Evolutionary conservation across 2,113 vertebrate genomes (phyloP).

Genomic region (Bambusicola thoracicus): DNA sequence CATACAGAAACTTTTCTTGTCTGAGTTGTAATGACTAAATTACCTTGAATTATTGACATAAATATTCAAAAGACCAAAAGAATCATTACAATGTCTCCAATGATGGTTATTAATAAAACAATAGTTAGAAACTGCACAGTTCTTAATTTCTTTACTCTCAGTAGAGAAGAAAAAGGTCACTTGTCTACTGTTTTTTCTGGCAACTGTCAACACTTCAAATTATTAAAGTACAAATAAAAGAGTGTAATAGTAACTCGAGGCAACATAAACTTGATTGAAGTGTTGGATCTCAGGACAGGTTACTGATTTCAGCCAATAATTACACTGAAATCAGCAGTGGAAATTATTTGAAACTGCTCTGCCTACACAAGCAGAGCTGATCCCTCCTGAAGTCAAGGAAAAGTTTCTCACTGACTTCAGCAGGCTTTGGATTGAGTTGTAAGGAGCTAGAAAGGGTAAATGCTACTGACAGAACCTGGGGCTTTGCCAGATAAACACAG

Average conservation of each 20-base stretch:
- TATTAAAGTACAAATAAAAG: conserved; percentile 3
- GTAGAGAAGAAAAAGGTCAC: conserved; percentile 45
- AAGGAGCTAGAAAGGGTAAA: not conserved
- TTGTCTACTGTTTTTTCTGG: conserved; percentile 57
- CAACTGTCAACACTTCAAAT: conserved; percentile 61
- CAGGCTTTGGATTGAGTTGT: conserved; percentile 44
- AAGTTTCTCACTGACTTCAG: conserved; percentile 59
- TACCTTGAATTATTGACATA: conserved; percentile 43
- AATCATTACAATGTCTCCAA: conserved; percentile 20
- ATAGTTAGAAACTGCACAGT: conserved; percentile 53
- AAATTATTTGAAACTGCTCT: conserved; percentile 60
- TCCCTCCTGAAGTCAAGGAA: conserved; percentile 37
- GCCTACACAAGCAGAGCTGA: conserved; percentile 46
- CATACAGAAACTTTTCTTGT: not conserved
- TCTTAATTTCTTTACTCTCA: conserved; percentile 62
- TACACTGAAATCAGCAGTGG: conserved; percentile 25
- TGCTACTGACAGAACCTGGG: conserved; percentile 32
- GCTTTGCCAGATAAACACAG: conserved; percentile 37
- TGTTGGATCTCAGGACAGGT: not conserved
- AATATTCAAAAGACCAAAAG: conserved; percentile 56
- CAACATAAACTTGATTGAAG: conserved; percentile 10
- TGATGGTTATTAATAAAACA: conserved; percentile 32
- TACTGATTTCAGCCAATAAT: conserved; percentile 37
- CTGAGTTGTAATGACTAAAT: conserved; percentile 26
- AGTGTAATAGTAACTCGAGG: conserved; percentile 17